Conservation (phyloP, 2,113 vertebrate genomes). For the Indri indri region DNA sequence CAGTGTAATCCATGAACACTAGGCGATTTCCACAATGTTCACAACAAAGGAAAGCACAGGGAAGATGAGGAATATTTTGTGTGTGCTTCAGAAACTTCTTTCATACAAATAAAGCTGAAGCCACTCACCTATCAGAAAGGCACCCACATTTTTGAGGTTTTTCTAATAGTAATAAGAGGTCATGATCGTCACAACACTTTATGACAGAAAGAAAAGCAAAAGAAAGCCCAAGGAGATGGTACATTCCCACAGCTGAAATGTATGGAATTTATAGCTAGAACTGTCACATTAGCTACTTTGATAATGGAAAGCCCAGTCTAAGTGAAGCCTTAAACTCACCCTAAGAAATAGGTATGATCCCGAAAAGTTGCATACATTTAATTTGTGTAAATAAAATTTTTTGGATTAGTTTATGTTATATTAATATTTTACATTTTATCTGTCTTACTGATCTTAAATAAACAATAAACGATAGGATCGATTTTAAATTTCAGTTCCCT, state of each 20-base stretch:
- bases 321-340: not conserved
- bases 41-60: slow-evolving; percentile 14
- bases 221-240: not conserved
- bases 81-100: slow-evolving; percentile 14
- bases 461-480: not conserved
- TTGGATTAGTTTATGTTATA: not conserved
- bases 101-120: slow-evolving; percentile 29
- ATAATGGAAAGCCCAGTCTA: not conserved
- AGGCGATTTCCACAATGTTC: slow-evolving; percentile 35
- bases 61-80: slow-evolving; percentile 9
- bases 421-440: not conserved
- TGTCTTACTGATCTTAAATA: slow-evolving; percentile 36
- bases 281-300: not conserved
- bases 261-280: not conserved
- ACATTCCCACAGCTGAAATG: not conserved
- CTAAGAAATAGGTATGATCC: not conserved
- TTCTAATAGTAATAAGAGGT: not conserved
- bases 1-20: not conserved
- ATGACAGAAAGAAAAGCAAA: slow-evolving; percentile 35
- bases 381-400: not conserved
- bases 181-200: not conserved
- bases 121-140: not conserved
- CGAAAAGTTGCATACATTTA: not conserved
- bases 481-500: slow-evolving; percentile 40
- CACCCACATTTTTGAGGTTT: not conserved